phyloP scores from a whole-genome alignment of 2,797 vertebrate species.

The Heliangelus exortis region DNA sequence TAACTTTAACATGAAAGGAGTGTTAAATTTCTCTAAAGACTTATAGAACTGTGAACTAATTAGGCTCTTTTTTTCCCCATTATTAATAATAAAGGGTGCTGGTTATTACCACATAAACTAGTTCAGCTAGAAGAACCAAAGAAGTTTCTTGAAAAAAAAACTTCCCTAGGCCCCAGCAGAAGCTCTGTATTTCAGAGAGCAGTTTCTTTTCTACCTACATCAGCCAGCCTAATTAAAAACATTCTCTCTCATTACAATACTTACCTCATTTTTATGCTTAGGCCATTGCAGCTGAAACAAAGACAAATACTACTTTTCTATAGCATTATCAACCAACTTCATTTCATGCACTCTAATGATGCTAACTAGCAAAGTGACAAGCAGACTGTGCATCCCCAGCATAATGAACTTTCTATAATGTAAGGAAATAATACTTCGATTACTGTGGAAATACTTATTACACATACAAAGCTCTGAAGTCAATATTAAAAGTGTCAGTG shows the following conservation, averaged over 20 bases:
- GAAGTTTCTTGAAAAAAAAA: background rate
- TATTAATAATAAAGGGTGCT: background rate
- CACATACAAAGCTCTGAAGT: background rate
- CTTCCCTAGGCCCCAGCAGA: background rate
- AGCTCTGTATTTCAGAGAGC: background rate
- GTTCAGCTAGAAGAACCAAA: background rate
- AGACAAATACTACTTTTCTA: background rate
- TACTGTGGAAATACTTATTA: background rate
- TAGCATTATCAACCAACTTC: background rate
- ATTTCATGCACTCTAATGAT: background rate
- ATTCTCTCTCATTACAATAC: background rate
- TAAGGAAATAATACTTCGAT: background rate
- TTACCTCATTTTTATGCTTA: background rate
- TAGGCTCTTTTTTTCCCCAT: background rate
- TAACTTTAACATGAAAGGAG: background rate
- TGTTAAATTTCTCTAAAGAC: background rate
- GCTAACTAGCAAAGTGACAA: background rate
- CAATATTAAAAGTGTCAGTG: background rate
- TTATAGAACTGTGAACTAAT: background rate
- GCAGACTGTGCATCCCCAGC: background rate
- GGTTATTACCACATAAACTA: background rate
- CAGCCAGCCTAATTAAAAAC: background rate
- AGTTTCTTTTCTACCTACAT: background rate
- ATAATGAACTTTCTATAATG: background rate
- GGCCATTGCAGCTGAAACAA: background rate